phyloP scores from a whole-genome alignment of 2,113 vertebrate genomes.

The Sylvietta virens region DNA sequence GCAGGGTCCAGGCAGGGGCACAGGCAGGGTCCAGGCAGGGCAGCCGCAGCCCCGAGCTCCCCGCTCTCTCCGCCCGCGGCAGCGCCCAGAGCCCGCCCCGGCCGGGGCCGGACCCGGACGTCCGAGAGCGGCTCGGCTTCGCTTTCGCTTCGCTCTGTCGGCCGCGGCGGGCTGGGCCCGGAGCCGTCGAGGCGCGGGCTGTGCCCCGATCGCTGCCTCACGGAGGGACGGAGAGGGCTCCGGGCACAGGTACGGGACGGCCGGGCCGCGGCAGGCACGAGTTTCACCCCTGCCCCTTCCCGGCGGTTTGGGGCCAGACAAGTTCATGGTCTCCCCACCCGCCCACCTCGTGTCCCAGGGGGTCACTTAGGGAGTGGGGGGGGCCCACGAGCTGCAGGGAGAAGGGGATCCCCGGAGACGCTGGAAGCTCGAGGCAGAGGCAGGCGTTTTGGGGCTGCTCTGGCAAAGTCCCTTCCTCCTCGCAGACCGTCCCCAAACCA shows the following conservation, averaged over 20 bases:
- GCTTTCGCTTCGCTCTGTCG: not conserved
- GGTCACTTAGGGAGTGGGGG: too few relatives aligned
- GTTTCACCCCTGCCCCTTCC: not conserved
- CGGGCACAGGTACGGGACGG: not conserved
- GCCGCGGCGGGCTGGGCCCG: not conserved
- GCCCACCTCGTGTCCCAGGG: not conserved
- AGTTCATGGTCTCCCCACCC: rapidly evolving
- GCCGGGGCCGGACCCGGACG: not conserved
- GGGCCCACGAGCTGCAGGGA: not conserved
- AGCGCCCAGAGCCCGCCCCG: not conserved
- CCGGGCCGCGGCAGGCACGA: not conserved
- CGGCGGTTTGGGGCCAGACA: not conserved
- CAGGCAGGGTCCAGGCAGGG: not conserved
- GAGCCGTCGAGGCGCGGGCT: not conserved
- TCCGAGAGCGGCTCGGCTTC: not conserved
- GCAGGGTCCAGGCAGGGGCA: not conserved
- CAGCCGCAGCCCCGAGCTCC: not conserved
- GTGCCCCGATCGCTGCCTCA: not conserved
- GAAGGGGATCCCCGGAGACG: not conserved
- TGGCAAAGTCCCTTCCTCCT: not conserved
- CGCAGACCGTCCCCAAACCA: not conserved
- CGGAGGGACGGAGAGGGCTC: not conserved
- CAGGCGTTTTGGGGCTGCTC: not conserved
- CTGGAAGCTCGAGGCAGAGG: not conserved
- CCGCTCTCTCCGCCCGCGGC: not conserved